Conservation (phyloP, 2,797 vertebrate genomes). For the Sarcophilus harrisii region DNA sequence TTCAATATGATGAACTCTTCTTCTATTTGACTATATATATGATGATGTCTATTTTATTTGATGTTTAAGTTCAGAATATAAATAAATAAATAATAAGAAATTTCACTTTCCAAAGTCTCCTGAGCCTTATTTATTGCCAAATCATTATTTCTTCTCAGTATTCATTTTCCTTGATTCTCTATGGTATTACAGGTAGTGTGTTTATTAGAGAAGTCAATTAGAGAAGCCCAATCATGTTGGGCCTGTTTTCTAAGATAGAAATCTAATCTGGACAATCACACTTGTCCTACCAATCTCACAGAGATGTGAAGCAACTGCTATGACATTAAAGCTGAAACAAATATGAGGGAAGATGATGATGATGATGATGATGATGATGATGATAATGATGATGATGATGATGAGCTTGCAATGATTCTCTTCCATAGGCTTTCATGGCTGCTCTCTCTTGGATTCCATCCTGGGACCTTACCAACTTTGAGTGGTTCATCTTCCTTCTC, state of each 20-base stretch:
- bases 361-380: background rate
- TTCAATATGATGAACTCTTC: no score
- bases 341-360: background rate
- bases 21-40: no score
- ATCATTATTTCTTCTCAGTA: no score
- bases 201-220: background rate
- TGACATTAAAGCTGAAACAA: background rate
- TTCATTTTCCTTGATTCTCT: no score
- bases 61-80: no score
- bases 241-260: background rate
- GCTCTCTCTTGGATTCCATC: background rate
- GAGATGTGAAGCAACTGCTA: background rate
- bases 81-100: no score
- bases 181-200: background rate
- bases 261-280: background rate
- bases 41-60: background rate
- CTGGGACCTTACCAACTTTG: background rate
- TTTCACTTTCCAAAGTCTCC: no score
- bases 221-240: no score
- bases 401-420: background rate
- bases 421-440: background rate
- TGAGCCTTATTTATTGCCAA: no score
- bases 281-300: background rate
- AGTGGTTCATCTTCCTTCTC: no score
- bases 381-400: no score